Base-by-base conservation (phyloP, 2,888 invertebrate genomes). In the Scaeva pyrastri region DNA sequence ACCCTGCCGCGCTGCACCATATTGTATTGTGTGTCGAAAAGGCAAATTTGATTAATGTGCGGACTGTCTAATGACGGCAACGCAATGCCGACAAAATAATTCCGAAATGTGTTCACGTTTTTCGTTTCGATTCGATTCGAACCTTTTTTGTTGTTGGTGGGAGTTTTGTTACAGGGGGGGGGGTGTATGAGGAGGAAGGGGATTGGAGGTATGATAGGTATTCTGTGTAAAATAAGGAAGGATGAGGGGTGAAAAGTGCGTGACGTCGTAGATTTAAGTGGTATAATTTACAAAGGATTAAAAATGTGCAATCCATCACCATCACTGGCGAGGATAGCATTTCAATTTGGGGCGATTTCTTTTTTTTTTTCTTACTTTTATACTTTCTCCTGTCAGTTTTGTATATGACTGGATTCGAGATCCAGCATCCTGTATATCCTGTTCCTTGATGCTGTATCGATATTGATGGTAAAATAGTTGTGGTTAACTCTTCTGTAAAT, bases 231-330 rank as follows among this genome's bases (percentile, higher is more conserved):
- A 10, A n/a, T n/a, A 26, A 6, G 31, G 60, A 19, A 14, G 39
- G n/a, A 1, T 36, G 66, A 56, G 31, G 43, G 60, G 21, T 55
- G 74, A 60, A 72, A 85, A 75, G 86, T 86, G 88, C 88, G 85
- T 84, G 88, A 87, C 87, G 89, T 89, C 89, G 88, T 88, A 85
- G 79, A 84, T 89, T 89, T 89, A 90, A 90, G 89, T 90, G 88
- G 89, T 88, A 85, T 89, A 89, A 90, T 90, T 90, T 89, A 89
- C 89, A 89, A 89, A 89, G 88, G 89, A 88, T 89, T 89, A 89
- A 86, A 86, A 86, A 86, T 86, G 82, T 86, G 86, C 86, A 82
- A 86, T 86, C 86, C 82, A 86, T 86, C 86, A 86, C 86, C 82
- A 86, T 86, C 86, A 86, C 86, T 60, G 86, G 82, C 82, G 82